Base-by-base conservation (phyloP, 1,140 invertebrate species). In the Melanaphis sacchari region DNA sequence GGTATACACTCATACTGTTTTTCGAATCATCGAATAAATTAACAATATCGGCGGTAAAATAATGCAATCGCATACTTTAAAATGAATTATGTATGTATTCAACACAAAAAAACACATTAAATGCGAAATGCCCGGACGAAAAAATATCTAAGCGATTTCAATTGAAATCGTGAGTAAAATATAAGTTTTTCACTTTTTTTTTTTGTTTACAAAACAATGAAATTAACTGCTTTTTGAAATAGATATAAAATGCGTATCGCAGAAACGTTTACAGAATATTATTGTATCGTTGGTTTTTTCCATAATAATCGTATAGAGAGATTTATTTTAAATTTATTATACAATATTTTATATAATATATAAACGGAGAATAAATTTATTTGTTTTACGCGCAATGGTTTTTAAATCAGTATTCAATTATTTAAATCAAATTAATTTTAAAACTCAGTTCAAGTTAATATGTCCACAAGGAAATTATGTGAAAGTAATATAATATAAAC, bases 21-120 rank as follows among this genome's bases (percentile, higher is more conserved):
- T 38, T 88, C 46, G 7, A 49, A 49, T 52, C 87, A 18, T 36
- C 46, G 87, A 88, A 88, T 88, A 88, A 49, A 88, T 88, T 88
- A 88, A 49, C 46, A 52, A 88, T 52, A 88, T 88, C 87, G n/a
- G n/a, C n/a, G 46, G n/a, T 36, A 49, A 88, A 88, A 88, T 88
- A 38, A n/a, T 38, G 36, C 87, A 38, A 88, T 43, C 87, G 43
- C 46, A 46, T 43, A n/a, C 40, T 87, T 88, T 52, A 5, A 38
- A 46, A 88, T 88, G 87, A 88, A 88, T 88, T 88, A 88, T 88
- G 87, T 88, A 88, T 88, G n/a, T 49, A 36, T 52, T 88, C 46
- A n/a, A 36, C n/a, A 52, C 36, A 46, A 26, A 88, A 88, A 88
- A 88, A 52, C 46, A 38, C 87, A 88, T 88, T 49, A 88, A 88